Evolutionary conservation across 2,113 vertebrate species (phyloP).

Genomic region (Oostethus manadensis): DNA sequence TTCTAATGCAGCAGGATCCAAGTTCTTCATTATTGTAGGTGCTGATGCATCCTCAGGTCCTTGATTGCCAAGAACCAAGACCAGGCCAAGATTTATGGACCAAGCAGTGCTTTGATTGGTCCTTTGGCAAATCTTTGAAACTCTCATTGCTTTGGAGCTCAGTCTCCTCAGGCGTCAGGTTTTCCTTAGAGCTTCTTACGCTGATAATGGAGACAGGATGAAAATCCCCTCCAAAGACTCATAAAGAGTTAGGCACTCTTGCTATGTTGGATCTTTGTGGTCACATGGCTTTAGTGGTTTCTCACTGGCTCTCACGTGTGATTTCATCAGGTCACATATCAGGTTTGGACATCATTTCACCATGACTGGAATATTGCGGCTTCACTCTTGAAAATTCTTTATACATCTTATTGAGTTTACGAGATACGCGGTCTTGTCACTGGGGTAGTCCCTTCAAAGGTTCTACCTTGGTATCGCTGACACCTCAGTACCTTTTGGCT

Average conservation of each 20-base stretch:
- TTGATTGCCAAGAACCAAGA: no score
- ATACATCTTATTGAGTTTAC: not conserved
- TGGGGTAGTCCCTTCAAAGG: no score
- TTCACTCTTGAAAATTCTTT: not conserved
- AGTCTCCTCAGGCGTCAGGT: no score
- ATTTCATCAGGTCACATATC: not conserved
- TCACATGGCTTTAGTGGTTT: slow-evolving; percentile 50
- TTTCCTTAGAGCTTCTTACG: no score
- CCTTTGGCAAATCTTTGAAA: no score
- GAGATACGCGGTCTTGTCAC: not conserved
- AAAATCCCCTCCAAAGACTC: slow-evolving; percentile 4
- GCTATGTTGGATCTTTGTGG: slow-evolving; percentile 36
- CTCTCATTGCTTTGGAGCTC: no score
- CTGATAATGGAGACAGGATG: not conserved
- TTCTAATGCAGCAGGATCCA: no score
- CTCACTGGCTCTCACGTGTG: slow-evolving; percentile 1
- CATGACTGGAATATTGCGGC: not conserved
- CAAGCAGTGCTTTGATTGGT: no score
- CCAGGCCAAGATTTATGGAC: no score
- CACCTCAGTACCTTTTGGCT: not conserved
- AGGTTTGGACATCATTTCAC: not conserved
- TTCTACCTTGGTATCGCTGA: not conserved
- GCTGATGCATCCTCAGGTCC: no score
- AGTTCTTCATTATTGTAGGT: no score
- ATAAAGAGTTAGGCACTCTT: slow-evolving; percentile 47